phyloP scores from a whole-genome alignment of 1,140 invertebrate genomes.

The Drosophila kikkawai region DNA sequence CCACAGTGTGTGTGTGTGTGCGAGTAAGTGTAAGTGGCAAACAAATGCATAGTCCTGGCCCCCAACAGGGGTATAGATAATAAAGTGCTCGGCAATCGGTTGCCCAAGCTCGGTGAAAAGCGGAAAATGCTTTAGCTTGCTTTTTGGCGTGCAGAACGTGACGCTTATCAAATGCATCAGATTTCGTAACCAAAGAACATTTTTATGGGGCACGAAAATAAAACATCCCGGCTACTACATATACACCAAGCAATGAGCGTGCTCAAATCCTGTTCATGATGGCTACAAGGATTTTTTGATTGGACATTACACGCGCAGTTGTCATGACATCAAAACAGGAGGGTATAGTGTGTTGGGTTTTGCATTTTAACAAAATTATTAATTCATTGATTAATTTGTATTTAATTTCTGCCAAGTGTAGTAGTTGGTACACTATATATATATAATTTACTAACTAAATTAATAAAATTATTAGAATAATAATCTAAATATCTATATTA shows the following conservation, averaged over 20 bases:
- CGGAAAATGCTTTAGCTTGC: constrained; percentile 50
- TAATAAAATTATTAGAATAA: too few species aligned
- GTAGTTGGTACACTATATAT: too few species aligned
- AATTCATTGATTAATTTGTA: too few species aligned
- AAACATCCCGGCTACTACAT: constrained; percentile 20
- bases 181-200: constrained; percentile 47
- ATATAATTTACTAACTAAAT: too few species aligned
- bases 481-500: too few species aligned
- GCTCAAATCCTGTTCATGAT: constrained; percentile 6
- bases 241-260: constrained; percentile 28
- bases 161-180: constrained; percentile 79
- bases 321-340: neutral
- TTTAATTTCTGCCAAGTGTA: too few species aligned
- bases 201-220: constrained; percentile 24
- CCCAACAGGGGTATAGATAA: constrained; percentile 53
- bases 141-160: constrained; percentile 73
- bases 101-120: constrained; percentile 39
- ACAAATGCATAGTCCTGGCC: constrained; percentile 63
- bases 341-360: neutral
- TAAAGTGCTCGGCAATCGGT: constrained; percentile 64
- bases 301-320: neutral
- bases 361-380: neutral
- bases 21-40: constrained; percentile 60
- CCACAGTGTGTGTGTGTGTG: constrained; percentile 13
- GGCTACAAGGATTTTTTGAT: constrained; percentile 3